A percentile compares a stretch with the other conserved stretches of the same genome.
These are phyloP conservation scores for Meleagris gallopavo DNA, from an alignment of 2,113 vertebrate species.

Conservation along the genomic window DNA sequence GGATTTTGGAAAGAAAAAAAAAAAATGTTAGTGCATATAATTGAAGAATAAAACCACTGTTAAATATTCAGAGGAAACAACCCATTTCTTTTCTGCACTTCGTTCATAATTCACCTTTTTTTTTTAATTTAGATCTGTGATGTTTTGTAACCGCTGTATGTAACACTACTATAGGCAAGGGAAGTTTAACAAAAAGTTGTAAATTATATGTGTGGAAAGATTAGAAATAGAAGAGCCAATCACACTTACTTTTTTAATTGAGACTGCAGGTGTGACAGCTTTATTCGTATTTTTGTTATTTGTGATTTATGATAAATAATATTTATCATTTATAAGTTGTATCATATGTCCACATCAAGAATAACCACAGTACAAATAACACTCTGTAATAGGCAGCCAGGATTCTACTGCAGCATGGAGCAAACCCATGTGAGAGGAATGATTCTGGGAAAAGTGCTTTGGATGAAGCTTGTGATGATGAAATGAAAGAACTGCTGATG, in stretches of 20 bases:
- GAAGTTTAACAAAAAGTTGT: neutral
- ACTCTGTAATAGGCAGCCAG: conserved; percentile 75
- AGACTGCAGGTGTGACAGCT: neutral
- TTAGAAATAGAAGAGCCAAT: neutral
- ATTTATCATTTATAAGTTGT: neutral
- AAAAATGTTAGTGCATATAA: neutral
- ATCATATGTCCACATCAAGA: neutral
- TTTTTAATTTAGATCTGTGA: neutral
- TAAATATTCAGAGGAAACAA: neutral
- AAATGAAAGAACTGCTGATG: conserved; percentile 81
- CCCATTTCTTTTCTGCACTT: neutral
- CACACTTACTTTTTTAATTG: neutral
- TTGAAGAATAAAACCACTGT: neutral
- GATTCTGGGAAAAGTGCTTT: conserved; percentile 75
- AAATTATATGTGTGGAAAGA: neutral
- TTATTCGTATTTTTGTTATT: neutral
- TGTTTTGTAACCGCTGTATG: neutral
- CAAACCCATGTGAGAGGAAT: conserved; percentile 76
- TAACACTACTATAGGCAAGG: neutral
- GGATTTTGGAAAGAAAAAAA: neutral
- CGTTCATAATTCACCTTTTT: neutral
- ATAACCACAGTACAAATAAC: neutral
- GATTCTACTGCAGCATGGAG: conserved; percentile 83
- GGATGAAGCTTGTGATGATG: conserved; percentile 68
- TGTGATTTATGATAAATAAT: neutral